Conservation (phyloP, 2,888 invertebrate species). For the Cactoblastis cactorum region DNA sequence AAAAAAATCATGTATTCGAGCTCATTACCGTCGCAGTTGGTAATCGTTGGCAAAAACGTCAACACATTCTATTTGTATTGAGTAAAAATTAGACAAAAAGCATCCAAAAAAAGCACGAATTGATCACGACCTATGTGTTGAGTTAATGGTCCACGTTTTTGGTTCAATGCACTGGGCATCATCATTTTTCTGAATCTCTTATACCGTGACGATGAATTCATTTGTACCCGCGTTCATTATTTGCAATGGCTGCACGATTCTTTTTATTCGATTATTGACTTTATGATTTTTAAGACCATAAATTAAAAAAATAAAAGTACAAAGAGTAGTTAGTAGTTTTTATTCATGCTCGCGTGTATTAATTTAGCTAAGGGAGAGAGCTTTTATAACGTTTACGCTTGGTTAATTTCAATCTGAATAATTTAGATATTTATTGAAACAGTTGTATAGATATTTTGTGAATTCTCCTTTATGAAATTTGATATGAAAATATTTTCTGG, state of each 20-base stretch:
- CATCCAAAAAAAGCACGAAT: constrained; percentile 54
- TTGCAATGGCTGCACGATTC: constrained; percentile 49
- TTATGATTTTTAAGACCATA: constrained; percentile 26
- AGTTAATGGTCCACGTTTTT: constrained; percentile 74
- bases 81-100: constrained; percentile 53
- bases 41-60: constrained; percentile 51
- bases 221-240: constrained; percentile 51
- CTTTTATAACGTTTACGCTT: neutral
- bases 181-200: constrained; percentile 62
- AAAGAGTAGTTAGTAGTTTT: constrained; percentile 15
- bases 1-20: constrained; percentile 43
- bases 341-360: constrained; percentile 2
- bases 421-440: neutral
- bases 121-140: constrained; percentile 65
- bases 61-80: constrained; percentile 54
- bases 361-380: neutral
- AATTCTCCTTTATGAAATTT: too few relatives aligned
- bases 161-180: constrained; percentile 75
- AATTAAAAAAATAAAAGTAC: too few relatives aligned
- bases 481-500: neutral
- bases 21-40: constrained; percentile 44
- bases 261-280: constrained; percentile 26
- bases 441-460: neutral
- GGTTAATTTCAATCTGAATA: neutral
- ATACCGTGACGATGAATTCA: constrained; percentile 58